A percentile compares a stretch with the other conserved stretches of the same genome.
These are phyloP conservation scores for Pantelozetes paolii DNA, from an alignment of 2,888 invertebrate genomes.

Conservation along the genomic window DNA sequence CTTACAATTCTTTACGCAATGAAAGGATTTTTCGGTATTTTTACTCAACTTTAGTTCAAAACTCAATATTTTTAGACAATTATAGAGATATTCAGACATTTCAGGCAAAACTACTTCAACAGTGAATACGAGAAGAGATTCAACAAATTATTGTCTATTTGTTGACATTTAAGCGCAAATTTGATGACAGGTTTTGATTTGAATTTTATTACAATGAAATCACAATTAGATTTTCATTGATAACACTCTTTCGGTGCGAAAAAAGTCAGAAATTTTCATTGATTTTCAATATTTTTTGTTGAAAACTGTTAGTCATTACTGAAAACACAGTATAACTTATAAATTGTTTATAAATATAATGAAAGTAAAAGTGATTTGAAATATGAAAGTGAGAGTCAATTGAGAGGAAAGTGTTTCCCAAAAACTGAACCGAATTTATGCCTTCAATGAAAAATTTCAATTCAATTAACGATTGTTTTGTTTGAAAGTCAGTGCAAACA, in stretches of 20 bases:
- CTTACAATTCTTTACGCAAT: too few relatives aligned
- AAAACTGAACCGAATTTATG: conserved; percentile 16
- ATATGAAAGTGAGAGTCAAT: background rate
- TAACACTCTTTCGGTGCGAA: too few relatives aligned
- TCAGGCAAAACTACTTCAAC: conserved; percentile 10
- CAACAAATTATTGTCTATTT: too few relatives aligned
- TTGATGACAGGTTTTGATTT: too few relatives aligned
- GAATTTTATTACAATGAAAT: too few relatives aligned
- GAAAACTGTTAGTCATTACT: background rate
- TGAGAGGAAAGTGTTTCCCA: conserved; percentile 1
- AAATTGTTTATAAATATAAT: background rate
- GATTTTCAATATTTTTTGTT: background rate
- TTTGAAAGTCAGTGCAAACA: conserved; percentile 13
- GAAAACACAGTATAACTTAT: conserved; percentile 4
- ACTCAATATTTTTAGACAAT: too few relatives aligned
- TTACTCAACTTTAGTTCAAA: too few relatives aligned
- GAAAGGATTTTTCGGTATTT: too few relatives aligned
- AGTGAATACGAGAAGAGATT: background rate
- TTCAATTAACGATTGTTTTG: background rate
- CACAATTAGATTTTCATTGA: too few relatives aligned
- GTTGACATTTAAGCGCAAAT: too few relatives aligned
- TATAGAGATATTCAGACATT: background rate
- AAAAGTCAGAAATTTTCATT: conserved; percentile 10
- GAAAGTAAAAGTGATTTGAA: too few relatives aligned
- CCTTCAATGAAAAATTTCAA: conserved; percentile 1